phyloP scores from a whole-genome alignment of 2,888 invertebrate species.

The Noctua janthina region DNA sequence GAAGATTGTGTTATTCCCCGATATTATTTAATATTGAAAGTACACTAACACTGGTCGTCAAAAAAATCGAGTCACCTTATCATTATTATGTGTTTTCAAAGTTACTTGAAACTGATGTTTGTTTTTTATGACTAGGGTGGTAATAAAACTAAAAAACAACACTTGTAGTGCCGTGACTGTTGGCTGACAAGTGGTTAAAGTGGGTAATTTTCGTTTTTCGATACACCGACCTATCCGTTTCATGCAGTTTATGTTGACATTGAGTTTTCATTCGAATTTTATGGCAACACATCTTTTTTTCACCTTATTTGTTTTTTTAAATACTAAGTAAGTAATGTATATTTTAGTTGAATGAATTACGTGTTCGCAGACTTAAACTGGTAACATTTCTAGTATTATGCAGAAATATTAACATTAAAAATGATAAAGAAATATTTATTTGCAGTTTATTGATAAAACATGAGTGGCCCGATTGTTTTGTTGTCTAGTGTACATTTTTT shows the following conservation, averaged over 20 bases:
- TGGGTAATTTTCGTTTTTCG: neutral
- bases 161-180: neutral
- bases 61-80: neutral
- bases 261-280: neutral
- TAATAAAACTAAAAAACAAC: neutral
- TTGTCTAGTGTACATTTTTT: neutral
- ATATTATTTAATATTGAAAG: neutral
- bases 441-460: neutral
- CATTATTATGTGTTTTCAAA: neutral
- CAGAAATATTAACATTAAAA: neutral
- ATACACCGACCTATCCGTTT: neutral
- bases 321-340: too few species aligned
- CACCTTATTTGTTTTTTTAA: neutral
- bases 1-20: neutral
- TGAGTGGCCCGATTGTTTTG: neutral
- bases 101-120: neutral
- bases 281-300: neutral
- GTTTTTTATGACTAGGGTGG: neutral
- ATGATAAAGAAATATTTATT: neutral
- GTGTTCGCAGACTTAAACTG: neutral
- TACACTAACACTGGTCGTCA: neutral
- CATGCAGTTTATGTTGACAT: neutral
- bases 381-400: neutral
- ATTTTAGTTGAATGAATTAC: too few species aligned
- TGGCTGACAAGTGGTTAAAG: neutral